These are phyloP conservation scores for Drosophila kuntzei DNA, from an alignment of 2,888 invertebrate species.

Conservation along the genomic window DNA sequence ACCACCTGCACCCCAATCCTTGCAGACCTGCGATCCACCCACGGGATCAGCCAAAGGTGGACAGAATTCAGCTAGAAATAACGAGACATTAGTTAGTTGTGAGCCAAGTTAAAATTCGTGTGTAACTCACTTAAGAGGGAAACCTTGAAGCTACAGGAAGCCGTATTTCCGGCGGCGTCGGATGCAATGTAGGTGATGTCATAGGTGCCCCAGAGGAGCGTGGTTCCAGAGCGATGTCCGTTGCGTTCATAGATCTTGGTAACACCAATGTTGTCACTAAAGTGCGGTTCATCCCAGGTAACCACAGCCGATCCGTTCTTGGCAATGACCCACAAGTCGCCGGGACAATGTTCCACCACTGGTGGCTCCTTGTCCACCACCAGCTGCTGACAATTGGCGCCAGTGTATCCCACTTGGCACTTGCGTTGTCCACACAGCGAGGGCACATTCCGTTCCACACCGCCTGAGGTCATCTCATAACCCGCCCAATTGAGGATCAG, in stretches of 20 bases:
- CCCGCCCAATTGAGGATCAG: slow-evolving; percentile 96
- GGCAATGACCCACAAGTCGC: slow-evolving; percentile 97
- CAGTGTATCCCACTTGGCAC: slow-evolving; percentile 95
- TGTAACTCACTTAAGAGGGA: slow-evolving; percentile 92
- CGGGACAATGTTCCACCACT: slow-evolving; percentile 95
- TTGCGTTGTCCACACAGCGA: slow-evolving; percentile 96
- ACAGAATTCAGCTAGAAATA: slow-evolving; percentile 93
- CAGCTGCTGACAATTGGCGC: slow-evolving; percentile 93
- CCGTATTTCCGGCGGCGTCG: slow-evolving; percentile 96
- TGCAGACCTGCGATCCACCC: slow-evolving; percentile 96
- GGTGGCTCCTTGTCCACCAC: slow-evolving; percentile 95
- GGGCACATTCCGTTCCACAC: slow-evolving; percentile 95
- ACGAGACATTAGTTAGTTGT: neutral
- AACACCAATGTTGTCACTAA: slow-evolving; percentile 95
- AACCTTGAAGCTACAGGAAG: slow-evolving; percentile 95
- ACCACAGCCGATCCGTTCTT: slow-evolving; percentile 96
- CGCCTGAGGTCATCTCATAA: slow-evolving; percentile 94
- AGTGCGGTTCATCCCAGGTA: slow-evolving; percentile 96
- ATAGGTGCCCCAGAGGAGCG: slow-evolving; percentile 95
- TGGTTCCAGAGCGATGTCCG: slow-evolving; percentile 94
- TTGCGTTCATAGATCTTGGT: slow-evolving; percentile 92
- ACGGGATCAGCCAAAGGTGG: slow-evolving; percentile 94
- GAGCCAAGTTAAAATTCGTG: fast-evolving
- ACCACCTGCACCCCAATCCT: slow-evolving; percentile 98
- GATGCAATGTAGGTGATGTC: slow-evolving; percentile 97